phyloP scores from a whole-genome alignment of 2,113 vertebrate genomes.

The Panurus biarmicus region DNA sequence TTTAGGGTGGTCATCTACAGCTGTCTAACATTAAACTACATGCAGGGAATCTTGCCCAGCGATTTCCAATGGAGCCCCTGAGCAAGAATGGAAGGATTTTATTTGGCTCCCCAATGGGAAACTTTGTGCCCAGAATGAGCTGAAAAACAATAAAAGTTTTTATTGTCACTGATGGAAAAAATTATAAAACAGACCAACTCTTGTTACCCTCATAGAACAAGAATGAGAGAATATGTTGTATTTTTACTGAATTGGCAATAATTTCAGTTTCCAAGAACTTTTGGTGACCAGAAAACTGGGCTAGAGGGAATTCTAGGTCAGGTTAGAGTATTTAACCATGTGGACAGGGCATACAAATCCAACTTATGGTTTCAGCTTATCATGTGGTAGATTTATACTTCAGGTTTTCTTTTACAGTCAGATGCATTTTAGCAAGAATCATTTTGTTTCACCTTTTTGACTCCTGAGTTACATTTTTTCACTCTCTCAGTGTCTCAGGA shows the following conservation, averaged over 20 bases:
- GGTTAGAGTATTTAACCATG: not conserved
- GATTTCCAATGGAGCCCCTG: not conserved
- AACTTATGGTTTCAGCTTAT: not conserved
- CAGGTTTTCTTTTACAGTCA: not conserved
- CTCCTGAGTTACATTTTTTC: not conserved
- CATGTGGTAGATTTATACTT: not conserved
- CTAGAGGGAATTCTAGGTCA: not conserved
- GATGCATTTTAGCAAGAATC: not conserved
- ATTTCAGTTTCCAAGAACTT: conserved; percentile 1
- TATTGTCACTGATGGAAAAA: conserved; percentile 15
- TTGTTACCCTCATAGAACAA: not conserved
- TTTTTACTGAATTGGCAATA: not conserved
- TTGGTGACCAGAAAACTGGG: not conserved
- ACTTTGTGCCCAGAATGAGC: not conserved
- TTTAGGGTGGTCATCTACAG: not conserved
- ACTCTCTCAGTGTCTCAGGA: not conserved
- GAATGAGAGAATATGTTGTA: not conserved
- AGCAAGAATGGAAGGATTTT: conserved; percentile 1
- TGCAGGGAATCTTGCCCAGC: not conserved
- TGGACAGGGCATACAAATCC: not conserved
- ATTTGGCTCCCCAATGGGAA: not conserved
- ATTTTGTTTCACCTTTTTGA: not conserved
- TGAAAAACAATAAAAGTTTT: conserved; percentile 15
- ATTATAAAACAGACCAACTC: not conserved
- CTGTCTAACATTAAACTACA: not conserved